Evolutionary conservation across 2,797 vertebrate genomes (phyloP), one percentile per base, ranked within the genome.

Genomic region (Gorsachius magnificus): DNA sequence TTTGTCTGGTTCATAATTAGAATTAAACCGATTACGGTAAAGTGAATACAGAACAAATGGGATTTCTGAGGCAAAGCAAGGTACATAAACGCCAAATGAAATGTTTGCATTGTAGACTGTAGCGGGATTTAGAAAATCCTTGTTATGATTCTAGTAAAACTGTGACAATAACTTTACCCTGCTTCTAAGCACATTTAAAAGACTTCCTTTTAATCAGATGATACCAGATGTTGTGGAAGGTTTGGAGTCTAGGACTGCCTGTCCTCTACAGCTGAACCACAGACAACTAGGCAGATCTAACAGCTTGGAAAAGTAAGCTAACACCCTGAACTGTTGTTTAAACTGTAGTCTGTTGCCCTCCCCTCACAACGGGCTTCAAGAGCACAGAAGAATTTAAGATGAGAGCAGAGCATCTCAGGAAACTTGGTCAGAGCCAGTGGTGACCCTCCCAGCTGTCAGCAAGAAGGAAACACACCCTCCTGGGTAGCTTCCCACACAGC

Each of bases 401-500:
- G 22, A 72, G 79, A 88, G 61, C 28, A 35, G 76, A 78, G 16
- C 53, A 22, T 53, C 41, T 71, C 48, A 5, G 51, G 85, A 83
- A 66, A 78, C 33, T 64, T 81, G 50, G n/a, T 86, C 20, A 5
- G 6, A 54, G 60, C 10, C 75, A 56, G 21, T 6, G 35, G 78
- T 77, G 66, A 70, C 36, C 80, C 16, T 69, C 53, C 69, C 87
- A 95, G 88, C 80, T 95, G 93, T 86, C 82, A 71, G 45, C n/a
- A 31, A 83, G 87, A 60, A 61, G 77, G 50, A 93, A 78, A 84
- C 90, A 91, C 82, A 61, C 90, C 92, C 90, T 93, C 41, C 69
- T n/a, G 83, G 20, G 70, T 21, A 3, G 4, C 17, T 65, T 57
- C 38, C 66, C 72, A 90, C 26, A 4, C 80, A 96, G 94, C 90